phyloP scores from a whole-genome alignment of 2,797 vertebrate species.

The Chloroceryle amazona region DNA sequence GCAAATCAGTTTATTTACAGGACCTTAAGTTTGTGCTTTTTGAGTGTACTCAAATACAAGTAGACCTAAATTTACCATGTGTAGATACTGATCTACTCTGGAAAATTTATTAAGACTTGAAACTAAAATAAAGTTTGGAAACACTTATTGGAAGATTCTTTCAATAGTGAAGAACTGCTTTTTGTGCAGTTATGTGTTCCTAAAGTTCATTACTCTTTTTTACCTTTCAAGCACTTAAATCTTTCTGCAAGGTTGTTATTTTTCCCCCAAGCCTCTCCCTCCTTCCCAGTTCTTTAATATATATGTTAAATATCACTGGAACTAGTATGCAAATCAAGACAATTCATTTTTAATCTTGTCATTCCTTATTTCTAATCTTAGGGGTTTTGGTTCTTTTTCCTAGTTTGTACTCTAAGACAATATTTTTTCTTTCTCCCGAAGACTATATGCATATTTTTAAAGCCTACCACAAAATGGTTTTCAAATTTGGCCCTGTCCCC shows the following conservation, averaged over 20 bases:
- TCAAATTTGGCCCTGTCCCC: not conserved
- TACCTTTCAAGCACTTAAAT: not conserved
- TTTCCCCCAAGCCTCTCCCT: not conserved
- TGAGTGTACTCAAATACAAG: not conserved
- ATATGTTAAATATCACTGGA: not conserved
- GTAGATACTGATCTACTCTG: not conserved
- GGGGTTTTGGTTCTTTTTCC: not conserved
- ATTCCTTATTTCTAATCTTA: not conserved
- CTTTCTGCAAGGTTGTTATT: not conserved
- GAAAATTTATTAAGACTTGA: not conserved
- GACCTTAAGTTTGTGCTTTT: not conserved
- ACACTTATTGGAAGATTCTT: not conserved
- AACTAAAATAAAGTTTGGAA: not conserved
- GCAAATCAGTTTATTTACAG: not conserved
- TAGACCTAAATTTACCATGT: not conserved
- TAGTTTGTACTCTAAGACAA: not conserved
- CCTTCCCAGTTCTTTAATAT: not conserved
- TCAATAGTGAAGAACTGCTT: not conserved
- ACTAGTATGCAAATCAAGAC: not conserved
- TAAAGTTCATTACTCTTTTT: not conserved
- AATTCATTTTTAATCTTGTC: not conserved
- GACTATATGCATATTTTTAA: not conserved
- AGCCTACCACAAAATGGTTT: not conserved
- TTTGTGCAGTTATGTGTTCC: not conserved
- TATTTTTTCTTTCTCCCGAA: not conserved